Evolutionary conservation across 92 coral and sea anemone species (phyloP), one percentile per base, ranked within the genome.

Genomic region (Epizoanthus fatuus): DNA sequence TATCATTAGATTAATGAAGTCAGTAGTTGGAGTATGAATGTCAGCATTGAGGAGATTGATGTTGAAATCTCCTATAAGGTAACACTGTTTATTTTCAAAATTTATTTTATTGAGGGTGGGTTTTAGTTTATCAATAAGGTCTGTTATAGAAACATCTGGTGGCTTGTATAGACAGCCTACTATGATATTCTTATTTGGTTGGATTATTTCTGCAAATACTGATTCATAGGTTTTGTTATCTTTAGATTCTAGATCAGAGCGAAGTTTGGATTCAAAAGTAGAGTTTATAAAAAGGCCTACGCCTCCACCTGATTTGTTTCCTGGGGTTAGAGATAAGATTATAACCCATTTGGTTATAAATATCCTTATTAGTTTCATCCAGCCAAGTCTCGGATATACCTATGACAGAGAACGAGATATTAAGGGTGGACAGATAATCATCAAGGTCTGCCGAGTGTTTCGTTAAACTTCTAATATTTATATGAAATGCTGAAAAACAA

Each of bases 321-420:
- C 70, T 58, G 80, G 16, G n/a, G 76, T 37, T 83, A 15, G 70
- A 70, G 58, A 70, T 70, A 52, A 79, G 57, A 57, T 69, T 52
- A 17, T 69, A 69, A 59, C 90, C 90, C 67, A 69, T 77, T 35
- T 79, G n/a, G 66, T 79, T 37, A 60, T 67, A 86, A 5, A 51
- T 42, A 52, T 81, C 60, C 56, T 64, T 44, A 53, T 45, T 84
- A 37, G 73, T 58, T 35, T 63, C 66, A 49, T 84, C 15, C 74
- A 84, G 66, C 83, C 88, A 84, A 51, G 83, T 84, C 44, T 84
- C 88, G 74, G 84, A 84, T 77, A 64, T 65, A 25, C 83, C 57
- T 56, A 78, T 78, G 4, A 17, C 49, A 58, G 82, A 77, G 37
- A 78, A 71, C 45, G 59, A 20, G 9, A 71, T 71, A n/a, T 49